Base-by-base conservation (phyloP, 2,113 vertebrate genomes). In the Onychorhynchus coronatus region DNA sequence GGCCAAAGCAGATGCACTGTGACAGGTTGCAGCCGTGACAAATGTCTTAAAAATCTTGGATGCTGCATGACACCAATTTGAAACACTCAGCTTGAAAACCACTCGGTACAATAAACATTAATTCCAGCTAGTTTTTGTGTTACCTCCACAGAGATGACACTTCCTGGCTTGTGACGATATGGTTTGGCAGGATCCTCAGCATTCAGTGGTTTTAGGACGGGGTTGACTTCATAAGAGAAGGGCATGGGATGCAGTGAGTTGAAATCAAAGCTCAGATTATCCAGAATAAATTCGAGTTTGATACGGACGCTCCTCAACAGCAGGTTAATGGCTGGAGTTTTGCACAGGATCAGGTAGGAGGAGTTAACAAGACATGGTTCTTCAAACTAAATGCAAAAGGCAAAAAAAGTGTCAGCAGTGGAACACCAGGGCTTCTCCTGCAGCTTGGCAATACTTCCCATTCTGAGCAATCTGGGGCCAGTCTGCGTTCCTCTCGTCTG, bases 121-220 rank as follows among this genome's bases (percentile, higher is more conserved):
- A 47, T 65, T 88, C 15, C 62, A 79, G 17, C 11, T 72, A 33
- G 6, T 28, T 93, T 80, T n/a, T 75, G 19, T 72, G 58, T 67
- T 97, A 99, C 99, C 99, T 99, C 99, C 75, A 99, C 99, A 58
- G 99, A 99, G 63, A 99, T 99, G 97, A 99, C 99, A 14, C 99
- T 99, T 78, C 99, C 99, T 0, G 99, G 99, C 92, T 99, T 99
- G 98, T 99, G 99, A 59, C 98, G 98, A 97, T 99, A 99, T 0
- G 99, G 99, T 44, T 98, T 98, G 83, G 96, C 96, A 39, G 98
- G 98, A 67, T 99, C 98, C 79, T 98, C 98, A 5, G 98, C 97
- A 95, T 99, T 99, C 66, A 99, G 93, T 2, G 97, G 98, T 42
- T 96, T 97, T 78, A 99, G 97, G 37, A 94, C 90, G 9, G 99